Conservation (phyloP, 2,797 vertebrate genomes). For the Rhincodon typus region DNA sequence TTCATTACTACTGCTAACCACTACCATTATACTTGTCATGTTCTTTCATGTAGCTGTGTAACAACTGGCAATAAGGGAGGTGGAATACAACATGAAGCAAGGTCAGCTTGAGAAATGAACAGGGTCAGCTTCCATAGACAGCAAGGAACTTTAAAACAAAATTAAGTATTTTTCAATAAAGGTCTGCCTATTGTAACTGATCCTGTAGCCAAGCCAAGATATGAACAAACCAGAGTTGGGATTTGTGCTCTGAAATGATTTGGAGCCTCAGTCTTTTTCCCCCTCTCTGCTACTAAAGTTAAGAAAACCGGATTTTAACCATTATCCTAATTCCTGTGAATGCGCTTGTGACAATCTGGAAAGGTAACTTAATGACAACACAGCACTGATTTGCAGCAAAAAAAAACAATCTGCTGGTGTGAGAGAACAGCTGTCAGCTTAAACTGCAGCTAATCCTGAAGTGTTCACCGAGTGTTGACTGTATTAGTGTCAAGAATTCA, state of each 20-base stretch:
- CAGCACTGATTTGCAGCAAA: background rate
- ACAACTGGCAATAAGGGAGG: background rate
- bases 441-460: background rate
- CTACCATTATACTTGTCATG: background rate
- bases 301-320: background rate
- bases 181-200: background rate
- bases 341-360: background rate
- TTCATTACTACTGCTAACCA: conserved; percentile 9
- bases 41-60: background rate
- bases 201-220: background rate
- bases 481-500: background rate
- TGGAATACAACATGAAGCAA: background rate
- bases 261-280: no score
- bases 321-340: background rate
- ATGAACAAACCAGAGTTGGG: background rate
- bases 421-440: conserved; percentile 15
- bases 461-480: background rate
- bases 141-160: background rate
- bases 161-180: background rate
- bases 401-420: background rate
- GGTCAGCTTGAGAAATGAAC: background rate
- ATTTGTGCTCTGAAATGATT: background rate
- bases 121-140: background rate
- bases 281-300: background rate
- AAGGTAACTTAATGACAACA: conserved; percentile 24